Percentiles rank a stretch among this genome's conserved stretches.
These are phyloP conservation scores for Adelphocoris suturalis DNA, from an alignment of 2,888 invertebrate genomes.

Conservation along the genomic window DNA sequence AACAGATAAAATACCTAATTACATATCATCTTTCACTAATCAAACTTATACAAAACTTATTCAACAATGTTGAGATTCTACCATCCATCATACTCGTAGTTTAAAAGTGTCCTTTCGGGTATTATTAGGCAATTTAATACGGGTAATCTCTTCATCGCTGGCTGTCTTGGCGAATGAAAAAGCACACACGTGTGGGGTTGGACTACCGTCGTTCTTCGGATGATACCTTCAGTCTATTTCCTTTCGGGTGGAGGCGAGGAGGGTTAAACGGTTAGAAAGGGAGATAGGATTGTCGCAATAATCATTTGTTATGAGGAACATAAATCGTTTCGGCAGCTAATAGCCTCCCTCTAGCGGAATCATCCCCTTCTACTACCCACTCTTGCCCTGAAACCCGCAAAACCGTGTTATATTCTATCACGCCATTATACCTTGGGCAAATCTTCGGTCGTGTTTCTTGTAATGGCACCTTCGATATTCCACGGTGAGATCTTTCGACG, in stretches of 20 bases:
- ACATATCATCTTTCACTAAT: too few species aligned
- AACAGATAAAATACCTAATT: too few species aligned
- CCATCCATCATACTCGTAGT: not conserved
- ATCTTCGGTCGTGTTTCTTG: conserved; percentile 39
- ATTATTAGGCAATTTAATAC: conserved; percentile 1
- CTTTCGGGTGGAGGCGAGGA: conserved; percentile 6
- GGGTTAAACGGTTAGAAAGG: conserved; percentile 42
- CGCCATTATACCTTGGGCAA: conserved; percentile 32
- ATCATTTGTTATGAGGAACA: conserved; percentile 61
- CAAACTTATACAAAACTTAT: too few species aligned
- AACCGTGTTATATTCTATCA: conserved; percentile 38
- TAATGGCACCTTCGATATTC: conserved; percentile 10
- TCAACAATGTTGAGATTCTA: too few species aligned
- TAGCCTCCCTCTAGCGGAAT: conserved; percentile 41
- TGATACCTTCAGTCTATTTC: conserved; percentile 26
- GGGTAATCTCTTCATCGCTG: not conserved
- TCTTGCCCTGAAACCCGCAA: not conserved
- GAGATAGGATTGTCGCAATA: conserved; percentile 63
- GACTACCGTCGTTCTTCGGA: not conserved
- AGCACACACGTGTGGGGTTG: conserved; percentile 29
- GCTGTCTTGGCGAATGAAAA: conserved; percentile 32
- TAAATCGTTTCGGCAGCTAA: conserved; percentile 62
- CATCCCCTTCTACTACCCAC: conserved; percentile 2
- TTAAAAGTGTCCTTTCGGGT: not conserved
- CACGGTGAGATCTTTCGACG: not conserved